A percentile compares a stretch with the other conserved stretches of the same genome.
phyloP scores from a whole-genome alignment of 2,113 vertebrate species.

The Epinephelus lanceolatus region DNA sequence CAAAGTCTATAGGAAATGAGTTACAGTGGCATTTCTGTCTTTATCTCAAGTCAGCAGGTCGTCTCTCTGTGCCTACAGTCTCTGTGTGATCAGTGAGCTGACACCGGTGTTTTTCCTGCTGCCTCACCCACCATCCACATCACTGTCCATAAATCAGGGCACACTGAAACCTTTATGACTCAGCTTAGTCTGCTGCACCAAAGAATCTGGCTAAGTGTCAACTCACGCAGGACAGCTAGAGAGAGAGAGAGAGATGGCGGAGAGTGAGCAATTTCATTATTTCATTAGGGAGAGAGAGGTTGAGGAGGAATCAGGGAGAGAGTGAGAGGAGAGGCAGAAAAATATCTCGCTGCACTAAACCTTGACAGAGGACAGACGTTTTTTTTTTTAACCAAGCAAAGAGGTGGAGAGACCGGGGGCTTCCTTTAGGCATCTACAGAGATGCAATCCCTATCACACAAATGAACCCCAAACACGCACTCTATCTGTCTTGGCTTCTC shows the following conservation, averaged over 20 bases:
- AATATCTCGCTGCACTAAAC: slow-evolving; percentile 64
- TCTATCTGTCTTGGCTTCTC: background rate
- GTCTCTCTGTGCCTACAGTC: slow-evolving; percentile 26
- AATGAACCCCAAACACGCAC: slow-evolving; percentile 14
- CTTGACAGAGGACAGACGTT: slow-evolving; percentile 73
- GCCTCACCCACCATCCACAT: slow-evolving; percentile 66
- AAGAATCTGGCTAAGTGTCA: slow-evolving; percentile 73
- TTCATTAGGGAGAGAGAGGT: slow-evolving; percentile 57
- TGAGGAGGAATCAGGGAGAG: slow-evolving; percentile 18
- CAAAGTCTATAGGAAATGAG: slow-evolving; percentile 6
- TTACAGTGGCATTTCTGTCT: background rate
- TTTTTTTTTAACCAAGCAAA: slow-evolving; percentile 53
- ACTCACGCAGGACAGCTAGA: slow-evolving; percentile 55
- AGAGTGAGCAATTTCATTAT: slow-evolving; percentile 66
- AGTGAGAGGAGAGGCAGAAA: slow-evolving; percentile 10
- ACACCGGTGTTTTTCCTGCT: slow-evolving; percentile 69
- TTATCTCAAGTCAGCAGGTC: slow-evolving; percentile 62
- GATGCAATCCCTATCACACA: slow-evolving; percentile 41
- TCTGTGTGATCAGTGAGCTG: slow-evolving; percentile 75
- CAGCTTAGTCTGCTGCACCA: slow-evolving; percentile 76
- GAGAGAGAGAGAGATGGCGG: background rate
- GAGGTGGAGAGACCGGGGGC: slow-evolving; percentile 38
- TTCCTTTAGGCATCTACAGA: slow-evolving; percentile 55
- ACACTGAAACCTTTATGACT: slow-evolving; percentile 77
- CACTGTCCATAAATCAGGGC: slow-evolving; percentile 75